Base-by-base conservation (phyloP, 2,113 vertebrate species). In the Sula dactylatra region DNA sequence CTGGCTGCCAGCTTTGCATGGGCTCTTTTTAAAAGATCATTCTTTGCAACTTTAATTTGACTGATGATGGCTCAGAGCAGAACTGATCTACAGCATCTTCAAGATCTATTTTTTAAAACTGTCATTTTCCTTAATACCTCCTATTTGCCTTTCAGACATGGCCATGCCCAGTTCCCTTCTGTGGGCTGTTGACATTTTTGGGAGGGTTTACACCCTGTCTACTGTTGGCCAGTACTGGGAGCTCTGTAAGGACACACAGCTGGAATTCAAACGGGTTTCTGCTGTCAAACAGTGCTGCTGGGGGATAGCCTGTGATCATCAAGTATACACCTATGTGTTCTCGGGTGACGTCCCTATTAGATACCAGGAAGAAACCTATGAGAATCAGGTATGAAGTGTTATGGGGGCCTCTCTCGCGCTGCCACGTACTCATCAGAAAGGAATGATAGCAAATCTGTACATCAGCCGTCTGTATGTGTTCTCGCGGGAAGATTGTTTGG, bases 111-210 rank as follows among this genome's bases (percentile, higher is more conserved):
- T 4, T 45, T 16, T 26, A 54, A 65, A 69, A 17, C 74, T 77
- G 81, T 71, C 6, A 13, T 13, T 85, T n/a, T 21, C 22, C 36
- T 20, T 90, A 72, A 92, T 77, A 21, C 18, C 16, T 71, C 15
- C 1, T 47, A 47, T 88, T 56, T 96, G 69, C 58, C 32, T 87
- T 91, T 77, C 96, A 98, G 91, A 97, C 64, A 93, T 93, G 93
- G 97, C 97, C 97, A 99, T 99, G 98, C 98, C 99, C 32, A 91
- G 96, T 80, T 99, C 99, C 11, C 97, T 98, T 79, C 94, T 99
- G 91, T 99, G 99, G 99, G 99, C 99, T 0, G 99, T 99, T 91
- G 99, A 99, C 45, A 98, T 99, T 93, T 99, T 99, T 13, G 99
- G 99, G 32, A 98, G 98, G 44, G 99, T 99, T 81, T 99, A 99